Evolutionary conservation across 2,888 invertebrate species (phyloP).

Genomic region (Ormyrus labotus): DNA sequence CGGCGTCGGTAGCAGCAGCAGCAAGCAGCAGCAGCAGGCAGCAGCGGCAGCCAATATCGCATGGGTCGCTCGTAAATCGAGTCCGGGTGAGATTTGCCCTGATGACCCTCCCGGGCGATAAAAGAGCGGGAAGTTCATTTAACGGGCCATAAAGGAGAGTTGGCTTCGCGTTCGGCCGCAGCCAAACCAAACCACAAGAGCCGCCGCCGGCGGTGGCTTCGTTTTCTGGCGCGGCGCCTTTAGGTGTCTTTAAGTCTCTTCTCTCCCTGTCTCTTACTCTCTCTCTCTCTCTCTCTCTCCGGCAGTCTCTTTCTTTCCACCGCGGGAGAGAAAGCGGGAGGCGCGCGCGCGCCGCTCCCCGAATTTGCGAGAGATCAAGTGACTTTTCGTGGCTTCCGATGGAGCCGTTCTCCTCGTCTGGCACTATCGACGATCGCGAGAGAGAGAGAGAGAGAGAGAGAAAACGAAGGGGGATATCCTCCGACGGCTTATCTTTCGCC

Average conservation of each 20-base stretch:
- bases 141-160: conserved; percentile 71
- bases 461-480: background rate
- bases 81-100: conserved; percentile 63
- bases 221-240: conserved; percentile 36
- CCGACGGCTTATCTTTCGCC: conserved; percentile 25
- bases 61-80: conserved; percentile 69
- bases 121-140: conserved; percentile 74
- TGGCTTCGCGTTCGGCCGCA: conserved; percentile 15
- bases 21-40: background rate
- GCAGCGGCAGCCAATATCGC: conserved; percentile 59
- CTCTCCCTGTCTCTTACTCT: conserved; percentile 1
- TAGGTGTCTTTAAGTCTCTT: background rate
- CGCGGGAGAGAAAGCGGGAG: too few species aligned
- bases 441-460: too few species aligned
- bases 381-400: conserved; percentile 34
- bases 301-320: too few species aligned
- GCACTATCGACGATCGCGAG: conserved; percentile 38
- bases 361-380: conserved; percentile 45
- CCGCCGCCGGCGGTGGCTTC: conserved; percentile 19
- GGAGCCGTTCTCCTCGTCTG: conserved; percentile 6
- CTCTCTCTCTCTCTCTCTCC: background rate
- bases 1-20: too few species aligned
- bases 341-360: background rate
- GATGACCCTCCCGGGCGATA: conserved; percentile 70
- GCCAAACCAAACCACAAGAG: background rate